Conservation (phyloP, 2,797 vertebrate genomes). For the Hoplostethus mediterraneus region DNA sequence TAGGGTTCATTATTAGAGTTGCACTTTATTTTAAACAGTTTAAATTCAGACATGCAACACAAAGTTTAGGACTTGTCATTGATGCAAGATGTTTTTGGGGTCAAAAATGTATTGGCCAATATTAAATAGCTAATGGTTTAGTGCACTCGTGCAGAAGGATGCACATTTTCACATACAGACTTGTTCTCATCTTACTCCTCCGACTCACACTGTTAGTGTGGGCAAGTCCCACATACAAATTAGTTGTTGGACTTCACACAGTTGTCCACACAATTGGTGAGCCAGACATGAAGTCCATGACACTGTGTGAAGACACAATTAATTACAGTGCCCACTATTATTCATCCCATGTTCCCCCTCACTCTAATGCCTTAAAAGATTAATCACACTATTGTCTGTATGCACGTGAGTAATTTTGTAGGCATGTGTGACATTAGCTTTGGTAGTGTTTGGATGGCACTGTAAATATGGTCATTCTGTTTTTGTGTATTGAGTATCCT, state of each 20-base stretch:
- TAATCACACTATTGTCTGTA: conserved; percentile 23
- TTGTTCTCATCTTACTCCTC: conserved; percentile 2
- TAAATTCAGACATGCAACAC: no score
- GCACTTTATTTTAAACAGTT: no score
- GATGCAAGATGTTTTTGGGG: no score
- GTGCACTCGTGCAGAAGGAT: no score
- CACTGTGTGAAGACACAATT: conserved; percentile 10
- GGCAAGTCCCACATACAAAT: conserved; percentile 23
- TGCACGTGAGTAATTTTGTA: conserved; percentile 13
- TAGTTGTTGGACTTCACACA: not conserved
- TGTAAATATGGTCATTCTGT: conserved; percentile 5
- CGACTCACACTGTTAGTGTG: not conserved
- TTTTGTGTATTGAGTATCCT: not conserved
- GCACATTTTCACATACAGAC: no score
- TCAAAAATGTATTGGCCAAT: no score
- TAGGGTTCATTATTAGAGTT: not conserved
- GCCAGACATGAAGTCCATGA: conserved; percentile 8
- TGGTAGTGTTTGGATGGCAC: conserved; percentile 1
- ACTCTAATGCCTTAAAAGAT: not conserved
- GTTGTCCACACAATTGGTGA: conserved; percentile 16
- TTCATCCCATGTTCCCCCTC: not conserved
- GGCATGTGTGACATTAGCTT: conserved; percentile 15
- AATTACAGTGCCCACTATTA: not conserved
- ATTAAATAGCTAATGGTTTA: no score
- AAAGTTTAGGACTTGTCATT: no score